Evolutionary conservation across 2,888 invertebrate genomes (phyloP).

Genomic region (Cephus runcator): DNA sequence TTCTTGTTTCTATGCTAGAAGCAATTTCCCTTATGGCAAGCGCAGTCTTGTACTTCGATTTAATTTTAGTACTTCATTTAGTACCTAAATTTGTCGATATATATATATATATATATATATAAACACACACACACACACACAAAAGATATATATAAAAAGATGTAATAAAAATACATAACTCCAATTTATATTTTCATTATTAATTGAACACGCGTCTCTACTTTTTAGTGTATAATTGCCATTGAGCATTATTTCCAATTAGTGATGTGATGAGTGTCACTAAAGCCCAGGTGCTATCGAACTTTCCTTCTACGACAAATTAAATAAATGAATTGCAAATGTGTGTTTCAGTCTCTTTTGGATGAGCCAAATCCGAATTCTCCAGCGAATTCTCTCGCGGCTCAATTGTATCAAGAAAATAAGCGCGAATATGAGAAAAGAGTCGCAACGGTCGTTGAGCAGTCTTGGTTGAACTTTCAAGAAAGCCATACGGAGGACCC

Average conservation of each 20-base stretch:
- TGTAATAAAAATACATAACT: slow-evolving; percentile 57
- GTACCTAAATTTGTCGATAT: slow-evolving; percentile 49
- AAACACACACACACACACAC: slow-evolving; percentile 27
- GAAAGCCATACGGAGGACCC: slow-evolving; percentile 62
- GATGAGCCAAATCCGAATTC: slow-evolving; percentile 78
- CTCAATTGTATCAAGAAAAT: slow-evolving; percentile 76
- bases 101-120: slow-evolving; percentile 33
- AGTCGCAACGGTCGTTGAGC: slow-evolving; percentile 74
- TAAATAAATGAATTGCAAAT: slow-evolving; percentile 10
- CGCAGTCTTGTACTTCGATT: slow-evolving; percentile 45
- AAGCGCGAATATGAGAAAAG: slow-evolving; percentile 75
- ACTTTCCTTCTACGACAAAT: neutral
- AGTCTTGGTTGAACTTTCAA: slow-evolving; percentile 70
- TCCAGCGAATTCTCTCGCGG: slow-evolving; percentile 75
- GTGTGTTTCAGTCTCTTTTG: slow-evolving; percentile 70
- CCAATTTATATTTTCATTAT: slow-evolving; percentile 39
- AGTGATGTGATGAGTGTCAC: neutral
- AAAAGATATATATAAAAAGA: slow-evolving; percentile 28
- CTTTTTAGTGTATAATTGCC: slow-evolving; percentile 1
- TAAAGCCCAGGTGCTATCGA: slow-evolving; percentile 1
- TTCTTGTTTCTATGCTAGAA: slow-evolving; percentile 28
- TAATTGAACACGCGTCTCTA: slow-evolving; percentile 19
- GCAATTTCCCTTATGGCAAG: slow-evolving; percentile 32
- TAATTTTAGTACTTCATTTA: slow-evolving; percentile 50
- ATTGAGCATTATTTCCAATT: no score